phyloP scores from a whole-genome alignment of 2,888 invertebrate genomes.

The Torymus aiolomorphi region DNA sequence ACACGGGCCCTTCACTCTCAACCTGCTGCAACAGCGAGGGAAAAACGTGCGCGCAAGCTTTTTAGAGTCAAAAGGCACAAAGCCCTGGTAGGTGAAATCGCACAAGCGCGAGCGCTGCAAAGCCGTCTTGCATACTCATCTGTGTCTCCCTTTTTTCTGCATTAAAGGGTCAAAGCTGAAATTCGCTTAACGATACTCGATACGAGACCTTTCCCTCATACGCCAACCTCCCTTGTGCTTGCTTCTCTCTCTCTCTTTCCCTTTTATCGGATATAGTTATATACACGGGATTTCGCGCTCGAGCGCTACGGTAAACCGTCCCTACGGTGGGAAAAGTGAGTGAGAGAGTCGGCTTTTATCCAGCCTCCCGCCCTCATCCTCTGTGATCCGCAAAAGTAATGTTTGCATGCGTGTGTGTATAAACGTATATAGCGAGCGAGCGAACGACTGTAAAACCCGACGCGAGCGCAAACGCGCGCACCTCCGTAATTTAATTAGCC shows the following conservation, averaged over 20 bases:
- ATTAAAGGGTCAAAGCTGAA: slow-evolving; percentile 37
- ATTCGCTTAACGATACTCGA: slow-evolving; percentile 38
- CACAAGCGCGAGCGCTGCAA: background rate
- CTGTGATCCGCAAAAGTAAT: background rate
- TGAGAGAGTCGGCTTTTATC: background rate
- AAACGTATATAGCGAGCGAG: too few species aligned
- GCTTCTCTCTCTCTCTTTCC: too few species aligned
- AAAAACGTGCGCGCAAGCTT: slow-evolving; percentile 14
- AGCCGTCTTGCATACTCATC: background rate
- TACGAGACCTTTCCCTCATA: background rate
- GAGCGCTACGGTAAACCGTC: too few species aligned
- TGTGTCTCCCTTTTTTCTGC: slow-evolving; percentile 1
- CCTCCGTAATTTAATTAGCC: slow-evolving; percentile 36
- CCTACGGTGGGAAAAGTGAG: background rate
- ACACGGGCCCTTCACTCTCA: too few species aligned
- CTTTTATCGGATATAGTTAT: too few species aligned
- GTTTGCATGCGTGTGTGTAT: background rate
- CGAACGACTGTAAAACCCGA: too few species aligned
- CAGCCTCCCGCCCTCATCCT: too few species aligned
- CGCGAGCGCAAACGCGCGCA: too few species aligned
- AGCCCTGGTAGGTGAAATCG: slow-evolving; percentile 6
- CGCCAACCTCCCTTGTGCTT: too few species aligned
- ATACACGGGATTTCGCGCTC: too few species aligned
- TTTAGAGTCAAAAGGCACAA: slow-evolving; percentile 24
- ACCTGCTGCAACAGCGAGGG: background rate